A percentile compares a stretch with the other conserved stretches of the same genome.
phyloP scores from a whole-genome alignment of 1,140 invertebrate genomes.

The Nautilus pompilius region DNA sequence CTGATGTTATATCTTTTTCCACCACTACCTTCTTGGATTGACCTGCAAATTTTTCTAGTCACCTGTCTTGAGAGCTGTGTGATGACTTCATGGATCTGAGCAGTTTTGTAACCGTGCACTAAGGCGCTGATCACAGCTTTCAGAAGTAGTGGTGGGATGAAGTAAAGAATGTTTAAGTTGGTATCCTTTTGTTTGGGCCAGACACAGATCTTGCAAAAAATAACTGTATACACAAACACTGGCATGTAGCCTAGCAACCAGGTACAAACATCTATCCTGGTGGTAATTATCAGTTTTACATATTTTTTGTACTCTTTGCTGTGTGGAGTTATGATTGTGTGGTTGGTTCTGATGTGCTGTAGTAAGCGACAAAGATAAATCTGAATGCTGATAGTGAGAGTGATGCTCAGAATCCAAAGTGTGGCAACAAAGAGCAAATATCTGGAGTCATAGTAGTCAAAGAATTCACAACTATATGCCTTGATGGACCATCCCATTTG shows the following conservation, averaged over 20 bases:
- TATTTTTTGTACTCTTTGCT: slow-evolving; percentile 25
- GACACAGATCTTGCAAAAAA: slow-evolving; percentile 12
- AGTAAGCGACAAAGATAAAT: slow-evolving; percentile 8
- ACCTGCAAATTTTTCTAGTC: too few relatives aligned
- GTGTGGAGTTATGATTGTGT: slow-evolving; percentile 12
- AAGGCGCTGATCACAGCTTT: slow-evolving; percentile 21
- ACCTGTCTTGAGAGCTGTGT: too few relatives aligned
- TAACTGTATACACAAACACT: slow-evolving; percentile 18
- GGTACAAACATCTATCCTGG: slow-evolving; percentile 20
- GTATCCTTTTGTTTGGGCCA: neutral
- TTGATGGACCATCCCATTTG: slow-evolving; percentile 33
- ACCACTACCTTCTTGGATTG: too few relatives aligned
- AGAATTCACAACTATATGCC: slow-evolving; percentile 18
- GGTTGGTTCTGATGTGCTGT: slow-evolving; percentile 12
- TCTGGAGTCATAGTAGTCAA: slow-evolving; percentile 22
- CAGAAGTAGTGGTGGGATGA: slow-evolving; percentile 25
- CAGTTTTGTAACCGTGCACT: slow-evolving; percentile 26
- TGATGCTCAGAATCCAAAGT: slow-evolving; percentile 15
- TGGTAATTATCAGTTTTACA: slow-evolving; percentile 16
- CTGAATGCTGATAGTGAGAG: slow-evolving; percentile 12
- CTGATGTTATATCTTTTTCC: too few relatives aligned
- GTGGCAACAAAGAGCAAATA: slow-evolving; percentile 25
- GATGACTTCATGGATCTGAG: slow-evolving; percentile 20
- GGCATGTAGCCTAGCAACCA: slow-evolving; percentile 27
- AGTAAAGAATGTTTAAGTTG: slow-evolving; percentile 19